Percentiles rank a stretch among this genome's conserved stretches.
phyloP scores from a whole-genome alignment of 2,797 vertebrate species.

The Myioborus miniatus region DNA sequence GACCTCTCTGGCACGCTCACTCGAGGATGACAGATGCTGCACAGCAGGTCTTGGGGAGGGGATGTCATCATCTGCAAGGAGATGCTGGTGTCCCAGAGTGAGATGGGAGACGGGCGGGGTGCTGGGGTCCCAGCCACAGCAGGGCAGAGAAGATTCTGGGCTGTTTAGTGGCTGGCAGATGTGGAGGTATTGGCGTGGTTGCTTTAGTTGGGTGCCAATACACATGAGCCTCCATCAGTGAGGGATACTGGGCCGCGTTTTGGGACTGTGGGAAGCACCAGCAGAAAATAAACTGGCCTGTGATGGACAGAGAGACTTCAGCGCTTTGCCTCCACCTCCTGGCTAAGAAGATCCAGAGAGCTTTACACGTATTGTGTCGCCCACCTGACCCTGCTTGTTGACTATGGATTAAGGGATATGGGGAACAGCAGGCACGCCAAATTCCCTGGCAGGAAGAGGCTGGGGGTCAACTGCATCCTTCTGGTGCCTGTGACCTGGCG shows the following conservation, averaged over 20 bases:
- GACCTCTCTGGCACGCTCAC: accelerated
- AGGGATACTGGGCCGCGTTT: neutral
- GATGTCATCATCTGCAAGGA: neutral
- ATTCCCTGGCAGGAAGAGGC: neutral
- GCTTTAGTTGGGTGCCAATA: neutral
- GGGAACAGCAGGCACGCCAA: accelerated
- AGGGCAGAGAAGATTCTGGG: neutral
- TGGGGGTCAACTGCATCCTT: too few relatives aligned
- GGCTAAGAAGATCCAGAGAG: neutral
- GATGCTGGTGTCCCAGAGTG: neutral
- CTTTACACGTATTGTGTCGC: accelerated
- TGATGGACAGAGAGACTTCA: too few relatives aligned
- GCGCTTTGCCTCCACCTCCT: neutral
- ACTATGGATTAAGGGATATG: neutral
- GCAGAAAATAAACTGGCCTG: accelerated
- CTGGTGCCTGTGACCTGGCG: accelerated
- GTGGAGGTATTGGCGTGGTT: accelerated
- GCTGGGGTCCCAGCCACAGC: too few relatives aligned
- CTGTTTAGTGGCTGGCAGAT: neutral
- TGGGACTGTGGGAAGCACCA: neutral
- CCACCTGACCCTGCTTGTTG: too few relatives aligned
- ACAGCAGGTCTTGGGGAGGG: neutral
- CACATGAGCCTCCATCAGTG: accelerated
- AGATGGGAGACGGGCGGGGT: neutral
- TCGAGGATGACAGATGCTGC: accelerated